A percentile compares a stretch with the other conserved stretches of the same genome.
Evolutionary conservation across 53 echinoderm and acorn worm species (phyloP).

Genomic region (Holothuria scabra): DNA sequence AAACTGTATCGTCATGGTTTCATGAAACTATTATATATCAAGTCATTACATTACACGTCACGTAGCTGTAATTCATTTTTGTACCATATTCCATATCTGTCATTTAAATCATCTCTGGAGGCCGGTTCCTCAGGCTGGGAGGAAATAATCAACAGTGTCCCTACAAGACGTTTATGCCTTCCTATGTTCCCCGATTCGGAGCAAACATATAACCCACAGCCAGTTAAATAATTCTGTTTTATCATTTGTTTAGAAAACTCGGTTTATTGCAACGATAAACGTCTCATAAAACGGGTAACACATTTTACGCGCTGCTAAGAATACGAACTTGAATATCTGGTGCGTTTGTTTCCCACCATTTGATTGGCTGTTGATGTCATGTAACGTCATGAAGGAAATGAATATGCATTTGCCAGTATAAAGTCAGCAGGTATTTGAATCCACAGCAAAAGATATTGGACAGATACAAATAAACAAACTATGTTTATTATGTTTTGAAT

Average conservation of each 20-base stretch:
- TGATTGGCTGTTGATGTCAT: constrained; percentile 8
- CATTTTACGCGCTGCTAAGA: constrained; percentile 2
- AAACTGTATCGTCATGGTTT: no score
- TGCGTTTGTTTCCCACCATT: neutral
- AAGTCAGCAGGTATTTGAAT: neutral
- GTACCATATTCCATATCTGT: constrained; percentile 7
- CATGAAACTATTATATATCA: constrained; percentile 19
- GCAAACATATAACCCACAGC: no score
- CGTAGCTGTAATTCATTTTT: constrained; percentile 9
- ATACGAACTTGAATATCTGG: neutral
- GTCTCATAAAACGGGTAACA: constrained; percentile 37
- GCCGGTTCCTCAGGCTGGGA: no score
- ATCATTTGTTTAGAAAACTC: constrained; percentile 38
- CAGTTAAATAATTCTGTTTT: constrained; percentile 39
- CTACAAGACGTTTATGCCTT: no score
- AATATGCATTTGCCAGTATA: neutral
- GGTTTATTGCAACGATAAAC: constrained; percentile 31
- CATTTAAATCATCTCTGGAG: constrained; percentile 11
- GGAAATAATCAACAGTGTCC: no score
- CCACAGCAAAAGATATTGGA: constrained; percentile 1
- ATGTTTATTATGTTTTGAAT: neutral
- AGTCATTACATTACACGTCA: constrained; percentile 30
- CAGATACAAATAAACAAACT: constrained; percentile 23
- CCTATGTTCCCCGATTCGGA: no score
- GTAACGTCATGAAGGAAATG: neutral